Conservation (phyloP, 2,113 vertebrate genomes). For the Rhynchomys soricoides region DNA sequence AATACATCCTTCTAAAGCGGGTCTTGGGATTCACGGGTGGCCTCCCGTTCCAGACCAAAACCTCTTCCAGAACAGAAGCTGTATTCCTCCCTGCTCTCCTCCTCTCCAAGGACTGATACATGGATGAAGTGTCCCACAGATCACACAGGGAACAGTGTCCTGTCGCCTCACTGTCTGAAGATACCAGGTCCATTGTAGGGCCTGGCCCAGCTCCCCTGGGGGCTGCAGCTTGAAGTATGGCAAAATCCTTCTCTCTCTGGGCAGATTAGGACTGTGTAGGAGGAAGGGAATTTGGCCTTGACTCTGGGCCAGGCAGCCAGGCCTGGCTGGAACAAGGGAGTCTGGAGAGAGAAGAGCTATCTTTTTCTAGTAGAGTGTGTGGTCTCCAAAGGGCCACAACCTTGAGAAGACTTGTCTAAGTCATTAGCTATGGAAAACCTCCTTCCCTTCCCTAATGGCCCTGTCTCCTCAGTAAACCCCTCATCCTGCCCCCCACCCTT, state of each 20-base stretch:
- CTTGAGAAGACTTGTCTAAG: background rate
- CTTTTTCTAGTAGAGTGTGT: background rate
- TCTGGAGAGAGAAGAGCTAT: background rate
- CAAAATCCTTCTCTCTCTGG: slow-evolving; percentile 49
- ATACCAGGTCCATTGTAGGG: rapidly evolving
- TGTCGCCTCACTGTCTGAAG: slow-evolving; percentile 5
- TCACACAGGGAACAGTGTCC: background rate
- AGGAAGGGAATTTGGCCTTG: slow-evolving; percentile 67
- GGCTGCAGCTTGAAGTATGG: background rate
- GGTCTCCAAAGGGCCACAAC: background rate
- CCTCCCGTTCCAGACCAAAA: slow-evolving; percentile 10
- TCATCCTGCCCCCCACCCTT: background rate
- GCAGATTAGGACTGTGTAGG: background rate
- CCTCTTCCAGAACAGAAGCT: background rate
- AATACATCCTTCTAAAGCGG: background rate
- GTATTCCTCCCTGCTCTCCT: background rate
- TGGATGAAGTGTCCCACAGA: background rate
- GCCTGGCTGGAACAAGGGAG: background rate
- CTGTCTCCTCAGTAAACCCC: background rate
- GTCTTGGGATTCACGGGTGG: background rate
- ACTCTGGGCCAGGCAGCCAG: slow-evolving; percentile 28
- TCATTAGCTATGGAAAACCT: background rate
- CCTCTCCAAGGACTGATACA: background rate
- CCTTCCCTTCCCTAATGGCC: background rate
- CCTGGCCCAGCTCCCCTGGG: background rate